Percentiles rank a stretch among this genome's conserved stretches.
These are phyloP conservation scores for Echeneis naucrates DNA, from an alignment of 2,797 vertebrate genomes.

Conservation along the genomic window DNA sequence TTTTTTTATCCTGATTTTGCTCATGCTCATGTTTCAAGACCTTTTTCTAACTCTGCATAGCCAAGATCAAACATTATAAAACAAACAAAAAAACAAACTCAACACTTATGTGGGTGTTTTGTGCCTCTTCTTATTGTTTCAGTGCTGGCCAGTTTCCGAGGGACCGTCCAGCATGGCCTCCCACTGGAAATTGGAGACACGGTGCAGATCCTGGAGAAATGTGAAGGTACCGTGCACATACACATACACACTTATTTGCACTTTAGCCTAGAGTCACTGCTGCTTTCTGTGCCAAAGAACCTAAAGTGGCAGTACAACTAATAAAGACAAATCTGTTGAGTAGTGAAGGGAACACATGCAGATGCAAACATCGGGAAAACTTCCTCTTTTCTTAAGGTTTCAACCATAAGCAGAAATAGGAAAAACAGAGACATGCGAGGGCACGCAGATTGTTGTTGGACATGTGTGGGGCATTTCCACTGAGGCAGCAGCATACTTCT, in stretches of 20 bases:
- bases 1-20: background rate
- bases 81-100: conserved; percentile 4
- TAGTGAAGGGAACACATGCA: background rate
- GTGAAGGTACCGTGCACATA: conserved; percentile 87
- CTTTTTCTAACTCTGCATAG: conserved; percentile 26
- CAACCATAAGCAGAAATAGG: background rate
- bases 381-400: conserved; percentile 6
- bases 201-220: conserved; percentile 98
- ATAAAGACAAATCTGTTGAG: conserved; percentile 14
- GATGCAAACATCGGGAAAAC: background rate
- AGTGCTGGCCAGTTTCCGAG: conserved; percentile 97
- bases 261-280: background rate
- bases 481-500: background rate
- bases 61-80: background rate
- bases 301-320: background rate
- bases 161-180: conserved; percentile 92
- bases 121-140: conserved; percentile 69
- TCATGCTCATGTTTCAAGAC: conserved; percentile 22
- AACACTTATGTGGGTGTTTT: conserved; percentile 51
- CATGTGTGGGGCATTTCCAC: background rate
- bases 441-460: background rate
- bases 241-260: background rate
- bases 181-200: conserved; percentile 98
- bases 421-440: background rate
- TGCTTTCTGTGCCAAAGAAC: conserved; percentile 8